Evolutionary conservation across 2,888 invertebrate genomes (phyloP), one percentile per base, ranked within the genome.

Genomic region (Drymonia ruficornis): DNA sequence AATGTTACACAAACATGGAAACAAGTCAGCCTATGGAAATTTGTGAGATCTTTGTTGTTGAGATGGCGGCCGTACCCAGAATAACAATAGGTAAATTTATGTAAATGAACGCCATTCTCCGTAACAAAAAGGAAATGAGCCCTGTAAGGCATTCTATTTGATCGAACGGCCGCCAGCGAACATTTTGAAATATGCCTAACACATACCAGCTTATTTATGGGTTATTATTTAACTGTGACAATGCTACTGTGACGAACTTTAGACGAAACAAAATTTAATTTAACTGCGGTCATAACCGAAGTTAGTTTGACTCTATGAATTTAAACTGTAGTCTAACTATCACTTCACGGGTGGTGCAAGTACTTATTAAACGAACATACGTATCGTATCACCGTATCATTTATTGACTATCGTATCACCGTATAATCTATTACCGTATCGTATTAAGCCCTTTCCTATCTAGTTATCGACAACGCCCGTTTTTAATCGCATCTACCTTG

Each of bases 21-120:
- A 47, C 47, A 34, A 47, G 31, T 47, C 34, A 12, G 18, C 6
- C 47, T 40, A 53, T 44, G 77, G 73, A 80, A 79, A 75, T 78
- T 79, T 76, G 77, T 73, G 71, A 81, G 80, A 83, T 81, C 80
- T 82, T 83, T 80, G 74, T 81, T 65, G 62, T 63, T 73, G 66
- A 83, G 83, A 86, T 80, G 80, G 82, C 76, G 75, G 73, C 70
- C 81, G 76, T 80, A 77, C 74, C 67, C 72, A 66, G 86, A 87
- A 88, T 88, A 88, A 91, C 90, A 91, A 91, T 89, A 89, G 87
- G 85, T 89, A 89, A 90, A 90, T 91, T 89, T 91, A 91, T 91
- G 89, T 90, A 89, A 91, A 91, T 90, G 88, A 89, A 80, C 77
- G 72, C 76, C 78, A 78, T 81, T 76, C 79, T 84, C 80, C 83